A percentile compares a stretch with the other conserved stretches of the same genome.
phyloP scores from a whole-genome alignment of 2,797 vertebrate genomes.

The Sebastolobus altivelis region DNA sequence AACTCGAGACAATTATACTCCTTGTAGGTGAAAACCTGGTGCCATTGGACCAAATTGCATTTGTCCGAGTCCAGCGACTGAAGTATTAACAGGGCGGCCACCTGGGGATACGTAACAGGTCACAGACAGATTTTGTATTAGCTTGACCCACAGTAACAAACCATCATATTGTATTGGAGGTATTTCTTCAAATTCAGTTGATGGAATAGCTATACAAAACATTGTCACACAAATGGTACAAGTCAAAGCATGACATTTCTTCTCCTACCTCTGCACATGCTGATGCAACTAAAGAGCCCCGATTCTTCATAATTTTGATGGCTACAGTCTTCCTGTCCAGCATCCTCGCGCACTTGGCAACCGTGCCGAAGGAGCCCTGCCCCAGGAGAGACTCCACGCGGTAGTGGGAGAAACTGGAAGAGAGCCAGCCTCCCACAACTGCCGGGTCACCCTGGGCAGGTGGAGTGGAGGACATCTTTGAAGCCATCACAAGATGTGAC shows the following conservation, averaged over 20 bases:
- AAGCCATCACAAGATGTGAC: not conserved
- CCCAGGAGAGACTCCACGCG: constrained; percentile 6
- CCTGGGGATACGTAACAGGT: not conserved
- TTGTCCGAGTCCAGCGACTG: not conserved
- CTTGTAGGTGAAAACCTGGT: not conserved
- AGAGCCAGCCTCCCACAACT: not conserved
- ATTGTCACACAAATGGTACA: not conserved
- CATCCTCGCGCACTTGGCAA: constrained; percentile 6
- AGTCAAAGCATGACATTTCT: not conserved
- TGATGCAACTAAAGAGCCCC: not conserved
- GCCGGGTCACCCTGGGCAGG: not conserved
- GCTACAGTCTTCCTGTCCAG: constrained; percentile 1
- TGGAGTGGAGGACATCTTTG: not conserved
- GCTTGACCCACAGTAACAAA: not conserved
- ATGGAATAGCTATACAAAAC: not conserved
- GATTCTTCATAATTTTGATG: constrained; percentile 17
- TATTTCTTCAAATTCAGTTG: not conserved
- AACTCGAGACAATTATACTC: constrained; percentile 23
- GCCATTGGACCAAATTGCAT: constrained; percentile 1
- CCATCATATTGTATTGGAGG: not conserved
- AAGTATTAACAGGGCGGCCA: not conserved
- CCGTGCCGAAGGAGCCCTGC: constrained; percentile 4
- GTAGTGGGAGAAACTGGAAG: not conserved
- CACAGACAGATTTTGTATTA: not conserved
- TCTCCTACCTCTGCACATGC: constrained; percentile 5